A percentile compares a stretch with the other conserved stretches of the same genome.
phyloP scores from a whole-genome alignment of 2,113 vertebrate species.

The Accipiter virgatus region DNA sequence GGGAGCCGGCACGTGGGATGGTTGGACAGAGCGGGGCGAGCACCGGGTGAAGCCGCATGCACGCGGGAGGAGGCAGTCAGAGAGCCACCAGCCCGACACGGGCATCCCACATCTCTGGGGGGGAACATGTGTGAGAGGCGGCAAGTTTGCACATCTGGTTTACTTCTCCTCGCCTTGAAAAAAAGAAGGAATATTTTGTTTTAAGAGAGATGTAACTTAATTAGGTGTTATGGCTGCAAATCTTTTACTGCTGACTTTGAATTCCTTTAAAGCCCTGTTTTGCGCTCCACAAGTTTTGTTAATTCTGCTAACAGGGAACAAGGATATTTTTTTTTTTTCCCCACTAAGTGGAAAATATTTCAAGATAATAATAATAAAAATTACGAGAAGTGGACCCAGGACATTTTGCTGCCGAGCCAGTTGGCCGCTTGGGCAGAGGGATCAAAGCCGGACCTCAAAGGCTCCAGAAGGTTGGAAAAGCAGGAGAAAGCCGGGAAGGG shows the following conservation, averaged over 20 bases:
- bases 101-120: neutral
- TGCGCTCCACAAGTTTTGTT: neutral
- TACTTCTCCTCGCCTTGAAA: conserved; percentile 12
- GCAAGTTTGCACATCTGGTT: conserved; percentile 51
- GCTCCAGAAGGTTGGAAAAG: neutral
- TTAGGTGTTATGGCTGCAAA: conserved; percentile 63
- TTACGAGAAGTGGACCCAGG: neutral
- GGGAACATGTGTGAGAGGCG: neutral
- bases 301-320: neutral
- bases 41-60: rapidly evolving
- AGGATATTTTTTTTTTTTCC: neutral
- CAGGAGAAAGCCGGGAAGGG: neutral
- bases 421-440: neutral
- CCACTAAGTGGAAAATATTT: conserved; percentile 5
- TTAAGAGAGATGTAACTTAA: conserved; percentile 65
- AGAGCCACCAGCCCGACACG: rapidly evolving
- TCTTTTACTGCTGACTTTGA: conserved; percentile 57
- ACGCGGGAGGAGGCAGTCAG: neutral
- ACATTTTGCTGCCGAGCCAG: neutral
- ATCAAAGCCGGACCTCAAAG: neutral
- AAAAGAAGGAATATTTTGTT: conserved; percentile 44
- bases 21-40: neutral
- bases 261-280: conserved; percentile 19
- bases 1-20: neutral
- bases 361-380: conserved; percentile 24